Evolutionary conservation across 2,797 vertebrate genomes (phyloP), one percentile per base, ranked within the genome.

Genomic region (Chaenodraco wilsoni): DNA sequence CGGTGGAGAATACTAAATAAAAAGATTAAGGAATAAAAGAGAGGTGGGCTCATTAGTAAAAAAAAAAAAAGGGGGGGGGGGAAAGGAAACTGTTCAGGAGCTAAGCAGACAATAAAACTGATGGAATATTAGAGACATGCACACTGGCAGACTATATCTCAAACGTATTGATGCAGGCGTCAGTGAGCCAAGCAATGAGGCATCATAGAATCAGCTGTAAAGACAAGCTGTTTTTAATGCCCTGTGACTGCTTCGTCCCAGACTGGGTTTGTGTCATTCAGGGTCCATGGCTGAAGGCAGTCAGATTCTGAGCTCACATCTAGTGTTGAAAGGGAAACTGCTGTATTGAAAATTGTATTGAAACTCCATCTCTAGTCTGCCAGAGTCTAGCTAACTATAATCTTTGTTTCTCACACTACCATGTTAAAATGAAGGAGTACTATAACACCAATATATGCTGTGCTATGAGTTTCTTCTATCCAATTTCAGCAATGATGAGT

Each of bases 131-230:
- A 72, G 27, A 58, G 43, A 31, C 3, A 14, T 57, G 71, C 44
- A 49, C 64, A 57, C 65, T 65, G 60, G 44, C 45, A 71, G 60
- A 19, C 17, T 40, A 65, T 15, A 45, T 65, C 56, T 61, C 7
- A 9, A 31, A 58, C 40, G 9, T 52, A 74, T 23, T 27, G 46
- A 48, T 5, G 4, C 33, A 45, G 17, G 16, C 50, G 67, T 50
- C 72, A 59, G 58, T 54, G 63, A 74, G 77, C 71, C 74, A 69
- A 51, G 72, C 21, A 3, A 16, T 52, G 69, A 75, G n/a, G 33
- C 58, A 67, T 75, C 58, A 41, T 60, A 56, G 64, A 17, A 67
- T 65, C 64, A 65, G 46, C 50, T 75, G 21, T 67, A 44, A 66
- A 16, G 51, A 51, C 46, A 56, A 68, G 46, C 31, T 27, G 51